Evolutionary conservation across 2,888 invertebrate species (phyloP).

Genomic region (Drosophila helvetica): DNA sequence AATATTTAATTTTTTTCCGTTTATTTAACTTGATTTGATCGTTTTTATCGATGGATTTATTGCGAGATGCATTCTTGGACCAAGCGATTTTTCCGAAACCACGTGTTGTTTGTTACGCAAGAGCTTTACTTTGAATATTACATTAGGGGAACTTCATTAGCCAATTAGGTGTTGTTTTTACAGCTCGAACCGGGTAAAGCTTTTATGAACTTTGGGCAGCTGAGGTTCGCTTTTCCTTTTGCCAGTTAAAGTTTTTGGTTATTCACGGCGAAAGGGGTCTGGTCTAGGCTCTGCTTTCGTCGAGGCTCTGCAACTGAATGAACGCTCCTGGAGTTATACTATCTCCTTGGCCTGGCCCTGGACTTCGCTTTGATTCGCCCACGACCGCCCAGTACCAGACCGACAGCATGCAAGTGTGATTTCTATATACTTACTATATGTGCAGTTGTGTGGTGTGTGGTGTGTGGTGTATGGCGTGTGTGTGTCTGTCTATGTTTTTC

Average conservation of each 20-base stretch:
- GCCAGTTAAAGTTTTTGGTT: background rate
- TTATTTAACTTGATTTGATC: too few species aligned
- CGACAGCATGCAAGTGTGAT: too few species aligned
- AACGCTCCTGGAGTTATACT: background rate
- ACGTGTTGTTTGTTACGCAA: background rate
- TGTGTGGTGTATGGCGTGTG: background rate
- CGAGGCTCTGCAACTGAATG: background rate
- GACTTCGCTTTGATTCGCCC: too few species aligned
- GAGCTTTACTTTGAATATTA: background rate
- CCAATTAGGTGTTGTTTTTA: background rate
- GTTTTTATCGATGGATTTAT: background rate
- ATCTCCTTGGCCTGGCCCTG: background rate
- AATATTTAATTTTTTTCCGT: background rate
- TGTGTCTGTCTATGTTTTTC: background rate
- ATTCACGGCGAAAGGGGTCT: background rate
- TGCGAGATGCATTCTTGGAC: background rate
- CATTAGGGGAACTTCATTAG: background rate
- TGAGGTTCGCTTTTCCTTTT: background rate
- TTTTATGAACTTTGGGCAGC: background rate
- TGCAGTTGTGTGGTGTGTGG: too few species aligned
- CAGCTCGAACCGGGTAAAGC: background rate
- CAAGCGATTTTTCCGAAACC: background rate
- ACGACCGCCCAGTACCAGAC: too few species aligned
- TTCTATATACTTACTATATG: too few species aligned
- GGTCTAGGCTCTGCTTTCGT: background rate